Evolutionary conservation across 1,140 invertebrate species (phyloP), one percentile per base, ranked within the genome.

Genomic region (Pygmarrhopalites habei): DNA sequence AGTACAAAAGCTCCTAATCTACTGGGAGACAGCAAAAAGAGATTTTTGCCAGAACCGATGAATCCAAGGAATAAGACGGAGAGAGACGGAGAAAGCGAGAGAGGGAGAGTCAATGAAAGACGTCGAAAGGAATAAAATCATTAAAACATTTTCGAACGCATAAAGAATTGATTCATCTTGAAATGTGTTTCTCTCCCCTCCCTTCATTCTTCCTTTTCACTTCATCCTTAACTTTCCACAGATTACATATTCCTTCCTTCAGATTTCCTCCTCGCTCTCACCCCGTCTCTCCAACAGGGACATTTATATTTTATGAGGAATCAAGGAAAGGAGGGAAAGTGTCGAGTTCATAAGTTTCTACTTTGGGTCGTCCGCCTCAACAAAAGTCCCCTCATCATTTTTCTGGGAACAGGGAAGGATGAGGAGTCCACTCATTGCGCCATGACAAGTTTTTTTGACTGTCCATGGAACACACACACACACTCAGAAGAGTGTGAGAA

Each of bases 151-250:
- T 46, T 46, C 32, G n/a, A 21, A 46, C 44, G 44, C 44, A 46
- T 46, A 46, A 46, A 46, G 19, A 46, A 46, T 46, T 46, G 44
- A 46, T 46, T 46, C 44, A n/a, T 46, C 44, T n/a, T 46, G 44
- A 46, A 46, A 46, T 46, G 44, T 46, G 10, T 17, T 39, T 39
- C 35, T 39, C n/a, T n/a, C n/a, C n/a, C n/a, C n/a, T 39, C 10
- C 10, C 35, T 39, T 39, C 10, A 39, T 7, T 7, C 7, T 7
- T 39, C 17, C 17, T 7, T 7, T 17, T 39, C 35, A 39, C 35
- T 39, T 39, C 35, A 39, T 17, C 35, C n/a, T n/a, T n/a, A n/a
- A n/a, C n/a, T n/a, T n/a, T n/a, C n/a, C n/a, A n/a, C n/a, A n/a
- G n/a, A n/a, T n/a, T n/a, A n/a, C n/a, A n/a, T n/a, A n/a, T n/a